Conservation (phyloP, 2,113 vertebrate genomes). For the Macrotus californicus region DNA sequence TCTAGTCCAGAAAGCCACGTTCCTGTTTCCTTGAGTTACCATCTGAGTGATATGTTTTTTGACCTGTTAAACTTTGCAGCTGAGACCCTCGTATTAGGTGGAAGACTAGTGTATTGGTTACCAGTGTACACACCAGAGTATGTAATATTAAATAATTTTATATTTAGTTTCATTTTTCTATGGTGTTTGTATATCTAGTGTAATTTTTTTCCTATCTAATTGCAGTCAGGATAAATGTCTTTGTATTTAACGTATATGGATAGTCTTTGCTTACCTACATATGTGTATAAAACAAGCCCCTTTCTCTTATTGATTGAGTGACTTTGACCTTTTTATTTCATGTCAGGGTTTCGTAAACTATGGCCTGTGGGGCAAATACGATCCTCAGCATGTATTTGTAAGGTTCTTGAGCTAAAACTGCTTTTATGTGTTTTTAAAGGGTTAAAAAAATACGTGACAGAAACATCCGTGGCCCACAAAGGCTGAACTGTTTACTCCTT, state of each 20-base stretch:
- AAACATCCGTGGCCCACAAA: not conserved
- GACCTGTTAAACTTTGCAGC: slow-evolving; percentile 95
- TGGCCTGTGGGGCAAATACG: not conserved
- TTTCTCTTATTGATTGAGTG: not conserved
- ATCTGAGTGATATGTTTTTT: slow-evolving; percentile 96
- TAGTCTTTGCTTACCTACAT: not conserved
- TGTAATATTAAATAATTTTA: slow-evolving; percentile 71
- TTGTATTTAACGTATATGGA: slow-evolving; percentile 6
- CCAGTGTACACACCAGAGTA: slow-evolving; percentile 96
- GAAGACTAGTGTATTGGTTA: slow-evolving; percentile 96
- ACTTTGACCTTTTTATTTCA: not conserved
- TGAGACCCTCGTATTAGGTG: slow-evolving; percentile 88
- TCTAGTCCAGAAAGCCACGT: slow-evolving; percentile 88
- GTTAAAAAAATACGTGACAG: not conserved
- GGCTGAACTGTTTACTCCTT: not conserved
- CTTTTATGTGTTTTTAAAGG: not conserved
- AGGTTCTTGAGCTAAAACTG: not conserved
- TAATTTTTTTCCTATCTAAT: not conserved
- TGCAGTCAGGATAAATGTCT: not conserved
- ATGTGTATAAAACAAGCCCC: not conserved
- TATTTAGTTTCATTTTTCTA: slow-evolving; percentile 41
- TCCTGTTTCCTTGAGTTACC: slow-evolving; percentile 91
- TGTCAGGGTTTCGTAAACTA: not conserved
- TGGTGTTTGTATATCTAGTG: not conserved
- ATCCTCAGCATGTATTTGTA: not conserved